Evolutionary conservation across 2,113 vertebrate genomes (phyloP).

Genomic region (Hyaena hyaena): DNA sequence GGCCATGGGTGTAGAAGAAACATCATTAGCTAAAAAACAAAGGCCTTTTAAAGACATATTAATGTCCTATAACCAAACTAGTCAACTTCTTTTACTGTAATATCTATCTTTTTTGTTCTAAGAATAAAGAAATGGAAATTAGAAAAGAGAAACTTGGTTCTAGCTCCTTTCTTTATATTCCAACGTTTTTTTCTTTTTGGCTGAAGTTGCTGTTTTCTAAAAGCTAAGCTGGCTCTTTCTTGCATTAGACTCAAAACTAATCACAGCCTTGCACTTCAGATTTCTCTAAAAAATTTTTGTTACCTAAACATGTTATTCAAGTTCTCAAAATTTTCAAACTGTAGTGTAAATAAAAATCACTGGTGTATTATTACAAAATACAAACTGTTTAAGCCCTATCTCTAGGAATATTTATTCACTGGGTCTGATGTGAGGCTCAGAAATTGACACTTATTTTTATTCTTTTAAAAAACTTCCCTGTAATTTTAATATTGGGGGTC

Average conservation of each 20-base stretch:
- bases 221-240: not conserved
- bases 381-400: not conserved
- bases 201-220: conserved; percentile 16
- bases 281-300: conserved; percentile 18
- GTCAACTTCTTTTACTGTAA: not conserved
- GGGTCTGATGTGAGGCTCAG: not conserved
- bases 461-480: not conserved
- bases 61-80: not conserved
- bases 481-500: not conserved
- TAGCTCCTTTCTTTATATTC: not conserved
- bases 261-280: not conserved
- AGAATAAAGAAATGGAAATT: conserved; percentile 13
- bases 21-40: not conserved
- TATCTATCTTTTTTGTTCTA: not conserved
- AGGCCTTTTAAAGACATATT: not conserved
- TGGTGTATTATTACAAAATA: not conserved
- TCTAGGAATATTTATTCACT: not conserved
- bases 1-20: not conserved
- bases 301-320: not conserved
- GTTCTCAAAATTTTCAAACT: not conserved
- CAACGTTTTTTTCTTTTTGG: not conserved
- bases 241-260: not conserved
- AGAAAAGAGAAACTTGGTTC: not conserved
- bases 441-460: not conserved
- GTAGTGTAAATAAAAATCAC: not conserved